Conservation (phyloP, 2,113 vertebrate genomes). For the Channa argus region DNA sequence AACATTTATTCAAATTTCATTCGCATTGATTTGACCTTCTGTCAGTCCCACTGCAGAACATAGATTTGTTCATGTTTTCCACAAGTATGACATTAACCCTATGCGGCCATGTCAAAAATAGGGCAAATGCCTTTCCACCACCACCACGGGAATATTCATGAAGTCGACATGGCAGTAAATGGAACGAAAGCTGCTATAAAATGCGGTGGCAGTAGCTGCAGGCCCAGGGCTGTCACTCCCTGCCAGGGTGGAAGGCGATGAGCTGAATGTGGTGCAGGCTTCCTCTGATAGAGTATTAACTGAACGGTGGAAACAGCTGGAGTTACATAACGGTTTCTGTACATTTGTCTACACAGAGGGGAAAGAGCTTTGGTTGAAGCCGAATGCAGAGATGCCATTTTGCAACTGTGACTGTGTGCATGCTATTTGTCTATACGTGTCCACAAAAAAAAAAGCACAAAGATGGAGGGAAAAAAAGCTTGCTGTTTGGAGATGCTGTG, state of each 20-base stretch:
- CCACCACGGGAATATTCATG: constrained; percentile 44
- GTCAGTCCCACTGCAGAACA: neutral
- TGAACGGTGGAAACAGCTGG: constrained; percentile 69
- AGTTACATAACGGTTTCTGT: constrained; percentile 70
- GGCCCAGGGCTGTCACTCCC: constrained; percentile 36
- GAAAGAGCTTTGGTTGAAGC: constrained; percentile 58
- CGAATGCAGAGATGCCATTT: constrained; percentile 43
- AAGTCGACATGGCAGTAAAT: constrained; percentile 40
- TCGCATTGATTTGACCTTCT: neutral
- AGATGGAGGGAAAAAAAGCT: neutral
- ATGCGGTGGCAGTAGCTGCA: constrained; percentile 52
- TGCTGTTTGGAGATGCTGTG: constrained; percentile 45
- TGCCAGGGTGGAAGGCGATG: constrained; percentile 48
- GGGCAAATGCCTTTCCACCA: constrained; percentile 29
- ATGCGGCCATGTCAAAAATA: constrained; percentile 16
- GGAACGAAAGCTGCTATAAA: constrained; percentile 42
- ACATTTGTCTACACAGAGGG: constrained; percentile 53
- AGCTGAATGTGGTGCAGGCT: constrained; percentile 42
- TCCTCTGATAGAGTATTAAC: constrained; percentile 62
- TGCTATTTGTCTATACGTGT: constrained; percentile 52
- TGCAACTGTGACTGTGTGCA: constrained; percentile 13
- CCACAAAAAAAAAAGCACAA: constrained; percentile 11
- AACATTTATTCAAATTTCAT: neutral
- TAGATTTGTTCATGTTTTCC: neutral
- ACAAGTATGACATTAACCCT: constrained; percentile 11